Evolutionary conservation across 2,797 vertebrate species (phyloP), one percentile per base, ranked within the genome.

Genomic region (Bradypodion ventrale): DNA sequence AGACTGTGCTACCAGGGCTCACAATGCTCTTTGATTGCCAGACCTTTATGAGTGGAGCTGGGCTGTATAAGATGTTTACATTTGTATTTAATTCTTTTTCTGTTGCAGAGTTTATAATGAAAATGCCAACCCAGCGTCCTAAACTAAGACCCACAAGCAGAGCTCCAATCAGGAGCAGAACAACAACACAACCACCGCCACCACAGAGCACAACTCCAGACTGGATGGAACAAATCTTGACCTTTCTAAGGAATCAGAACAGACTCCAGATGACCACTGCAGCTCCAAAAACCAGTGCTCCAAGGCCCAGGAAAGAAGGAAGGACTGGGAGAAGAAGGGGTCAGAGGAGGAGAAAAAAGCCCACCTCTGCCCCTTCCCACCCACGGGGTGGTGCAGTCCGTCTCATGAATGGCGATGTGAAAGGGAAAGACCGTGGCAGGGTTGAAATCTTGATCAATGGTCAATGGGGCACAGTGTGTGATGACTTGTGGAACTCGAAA

Each of bases 381-480:
- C 78, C 85, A 32, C 90, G 12, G 2, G 91, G 95, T 0, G 98
- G 98, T 0, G 85, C 93, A 0, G 96, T 98, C 86, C 95, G 98
- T 90, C 94, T 99, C 92, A 95, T 91, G 49, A 94, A 96, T 3
- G 90, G 91, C 5, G 84, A 80, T 0, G 92, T 93, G 21, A 93
- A 80, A 0, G 44, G 93, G 9, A 74, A 59, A 0, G 95, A 97
- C 92, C 92, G 87, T 0, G 98, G 98, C 19, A 94, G 98, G 1
- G 97, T 99, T 84, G 98, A 99, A 93, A 82, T 99, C 62, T 98
- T 96, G 21, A 79, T 94, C 4, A 82, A 94, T 0, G 96, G 97
- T 0, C 84, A 96, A 72, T 99, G 98, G 98, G 98, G 98, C 49
- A 99, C 98, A 0, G 97, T 99, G 68, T 99, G 98, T 0, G 98